These are phyloP conservation scores for Pseudorhombus dupliciocellatus DNA, from an alignment of 2,113 vertebrate genomes.

Conservation along the genomic window DNA sequence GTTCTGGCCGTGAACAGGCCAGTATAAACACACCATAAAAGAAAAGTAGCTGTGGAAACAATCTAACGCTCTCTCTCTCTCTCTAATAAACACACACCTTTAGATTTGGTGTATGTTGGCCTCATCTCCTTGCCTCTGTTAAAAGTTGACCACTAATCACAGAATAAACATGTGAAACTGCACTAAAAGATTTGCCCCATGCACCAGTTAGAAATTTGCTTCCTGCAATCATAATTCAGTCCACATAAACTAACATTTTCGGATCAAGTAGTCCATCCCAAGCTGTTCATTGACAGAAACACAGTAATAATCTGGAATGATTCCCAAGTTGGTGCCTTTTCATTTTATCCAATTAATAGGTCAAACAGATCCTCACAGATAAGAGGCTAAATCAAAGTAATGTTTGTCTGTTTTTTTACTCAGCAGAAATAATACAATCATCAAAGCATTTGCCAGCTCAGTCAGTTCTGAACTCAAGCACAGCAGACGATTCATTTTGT, in stretches of 20 bases:
- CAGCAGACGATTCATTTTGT: not conserved
- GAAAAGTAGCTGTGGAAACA: not conserved
- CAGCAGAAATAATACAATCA: not conserved
- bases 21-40: conserved; percentile 32
- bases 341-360: not conserved
- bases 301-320: not conserved
- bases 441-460: not conserved
- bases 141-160: not conserved
- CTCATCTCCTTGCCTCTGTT: not conserved
- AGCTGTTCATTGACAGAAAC: not conserved
- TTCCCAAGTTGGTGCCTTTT: not conserved
- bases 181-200: not conserved
- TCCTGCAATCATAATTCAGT: no score
- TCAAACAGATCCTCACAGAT: not conserved
- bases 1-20: conserved; percentile 4
- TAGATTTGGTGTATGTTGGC: not conserved
- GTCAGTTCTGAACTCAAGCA: not conserved
- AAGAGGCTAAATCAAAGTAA: not conserved
- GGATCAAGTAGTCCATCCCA: not conserved
- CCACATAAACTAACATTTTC: not conserved
- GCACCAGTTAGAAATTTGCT: not conserved
- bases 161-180: not conserved
- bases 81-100: not conserved
- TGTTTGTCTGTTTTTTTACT: no score
- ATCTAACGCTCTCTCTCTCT: no score